These are phyloP conservation scores for Tiliacea aurago DNA, from an alignment of 2,888 invertebrate genomes.

Conservation along the genomic window DNA sequence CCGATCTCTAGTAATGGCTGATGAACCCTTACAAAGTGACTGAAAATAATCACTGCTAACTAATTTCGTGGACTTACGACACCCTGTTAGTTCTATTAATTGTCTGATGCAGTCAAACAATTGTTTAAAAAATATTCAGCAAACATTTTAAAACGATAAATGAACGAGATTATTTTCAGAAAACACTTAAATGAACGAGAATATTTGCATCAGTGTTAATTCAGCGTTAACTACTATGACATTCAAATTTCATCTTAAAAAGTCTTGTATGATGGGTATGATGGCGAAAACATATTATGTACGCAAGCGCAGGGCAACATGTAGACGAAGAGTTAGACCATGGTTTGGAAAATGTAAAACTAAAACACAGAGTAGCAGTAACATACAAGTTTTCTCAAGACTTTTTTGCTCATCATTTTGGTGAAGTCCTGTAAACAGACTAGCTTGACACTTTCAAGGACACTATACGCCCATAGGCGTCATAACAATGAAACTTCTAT, in stretches of 20 bases:
- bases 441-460: too few relatives aligned
- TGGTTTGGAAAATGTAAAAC: slow-evolving; percentile 2
- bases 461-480: too few relatives aligned
- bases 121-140: neutral
- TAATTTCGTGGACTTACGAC: neutral
- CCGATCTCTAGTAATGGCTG: too few relatives aligned
- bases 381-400: neutral
- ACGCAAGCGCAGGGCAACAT: neutral
- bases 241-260: slow-evolving; percentile 7
- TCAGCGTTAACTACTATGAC: neutral
- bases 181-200: neutral
- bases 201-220: slow-evolving; percentile 37
- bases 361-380: neutral
- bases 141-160: neutral
- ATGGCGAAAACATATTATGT: neutral
- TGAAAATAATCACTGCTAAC: neutral
- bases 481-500: too few relatives aligned
- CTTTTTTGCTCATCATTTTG: neutral
- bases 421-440: neutral
- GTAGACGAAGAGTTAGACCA: slow-evolving; percentile 1
- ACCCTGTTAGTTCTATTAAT: neutral
- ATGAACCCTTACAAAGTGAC: neutral
- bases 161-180: slow-evolving; percentile 3
- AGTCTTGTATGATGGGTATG: slow-evolving; percentile 7
- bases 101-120: neutral